A percentile compares a stretch with the other conserved stretches of the same genome.
Conservation (phyloP, 1,140 invertebrate genomes). For the Macrobrachium nipponense region DNA sequence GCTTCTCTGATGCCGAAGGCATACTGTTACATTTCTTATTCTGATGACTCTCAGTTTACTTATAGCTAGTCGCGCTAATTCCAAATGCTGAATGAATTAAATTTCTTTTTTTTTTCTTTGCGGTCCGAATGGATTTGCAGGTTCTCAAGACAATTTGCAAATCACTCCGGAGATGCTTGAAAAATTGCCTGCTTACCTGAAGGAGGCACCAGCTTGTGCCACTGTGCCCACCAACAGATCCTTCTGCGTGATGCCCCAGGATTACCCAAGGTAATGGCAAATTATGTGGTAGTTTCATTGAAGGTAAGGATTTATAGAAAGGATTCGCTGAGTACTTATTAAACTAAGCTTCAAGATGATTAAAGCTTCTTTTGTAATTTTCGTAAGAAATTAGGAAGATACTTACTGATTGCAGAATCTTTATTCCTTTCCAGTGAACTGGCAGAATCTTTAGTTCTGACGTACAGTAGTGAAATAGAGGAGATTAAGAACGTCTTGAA, state of each 20-base stretch:
- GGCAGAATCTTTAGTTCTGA: not conserved
- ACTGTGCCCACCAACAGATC: constrained; percentile 32
- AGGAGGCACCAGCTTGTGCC: constrained; percentile 38
- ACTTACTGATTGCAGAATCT: not conserved
- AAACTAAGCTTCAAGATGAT: too few relatives aligned
- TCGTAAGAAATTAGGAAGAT: too few relatives aligned
- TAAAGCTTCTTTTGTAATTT: too few relatives aligned
- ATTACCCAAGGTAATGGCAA: constrained; percentile 16
- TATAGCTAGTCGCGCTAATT: too few relatives aligned
- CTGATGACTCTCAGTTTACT: too few relatives aligned
- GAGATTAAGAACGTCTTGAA: constrained; percentile 16
- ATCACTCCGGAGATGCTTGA: constrained; percentile 30
- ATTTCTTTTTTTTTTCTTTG: not conserved
- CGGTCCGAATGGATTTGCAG: not conserved
- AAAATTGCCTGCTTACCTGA: constrained; percentile 35
- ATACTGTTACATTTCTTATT: too few relatives aligned
- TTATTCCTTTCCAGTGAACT: constrained; percentile 22
- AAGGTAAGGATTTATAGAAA: not conserved
- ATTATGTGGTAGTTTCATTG: constrained; percentile 1
- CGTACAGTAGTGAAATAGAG: constrained; percentile 4
- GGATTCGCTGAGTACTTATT: not conserved
- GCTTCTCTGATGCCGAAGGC: too few relatives aligned
- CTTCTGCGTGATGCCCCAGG: constrained; percentile 31
- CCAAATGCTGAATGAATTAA: not conserved
- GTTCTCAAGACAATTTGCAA: not conserved